Evolutionary conservation across 2,113 vertebrate genomes (phyloP), one percentile per base, ranked within the genome.

Genomic region (Laterallus jamaicensis): DNA sequence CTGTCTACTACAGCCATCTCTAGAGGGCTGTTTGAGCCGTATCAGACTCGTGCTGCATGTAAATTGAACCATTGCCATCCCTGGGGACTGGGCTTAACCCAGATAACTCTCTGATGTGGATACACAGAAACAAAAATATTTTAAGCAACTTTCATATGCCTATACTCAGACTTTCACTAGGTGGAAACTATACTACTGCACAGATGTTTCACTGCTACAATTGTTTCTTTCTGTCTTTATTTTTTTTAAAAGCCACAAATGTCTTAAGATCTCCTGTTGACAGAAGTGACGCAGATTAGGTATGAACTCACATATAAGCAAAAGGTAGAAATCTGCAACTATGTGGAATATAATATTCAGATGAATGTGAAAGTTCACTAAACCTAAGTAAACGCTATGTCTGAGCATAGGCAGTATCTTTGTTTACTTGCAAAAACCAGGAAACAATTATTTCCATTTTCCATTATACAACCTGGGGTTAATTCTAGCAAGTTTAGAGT

Each of bases 51-150:
- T 32, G 54, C 50, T 89, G 35, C 73, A 83, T 70, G 82, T 56
- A 90, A 92, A 81, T 60, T 81, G 86, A 90, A 92, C 49, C 22
- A 9, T 6, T 40, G 71, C 42, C 54, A 90, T 70, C 78, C 64
- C 77, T 44, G 44, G 81, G 88, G 92, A 95, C 75, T 66, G 62
- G 37, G 42, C 16, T 88, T 81, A 64, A 86, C 60, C 64, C 80
- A 92, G 60, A 22, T 58, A 90, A 82, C 15, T 73, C 66, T 78
- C 76, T 81, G 39, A 49, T 68, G 39, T 55, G 49, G 37, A 95
- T 80, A 77, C n/a, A 85, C 37, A 85, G 58, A 91, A 92, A 78
- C 42, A 69, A 77, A 91, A 54, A 50, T 68, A 89, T 82, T 95
- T 87, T 66, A 87, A 91, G 58, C 50, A 85, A 89, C 44, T 85